phyloP scores from a whole-genome alignment of 2,797 vertebrate species.

The Chaetophractus vellerosus region DNA sequence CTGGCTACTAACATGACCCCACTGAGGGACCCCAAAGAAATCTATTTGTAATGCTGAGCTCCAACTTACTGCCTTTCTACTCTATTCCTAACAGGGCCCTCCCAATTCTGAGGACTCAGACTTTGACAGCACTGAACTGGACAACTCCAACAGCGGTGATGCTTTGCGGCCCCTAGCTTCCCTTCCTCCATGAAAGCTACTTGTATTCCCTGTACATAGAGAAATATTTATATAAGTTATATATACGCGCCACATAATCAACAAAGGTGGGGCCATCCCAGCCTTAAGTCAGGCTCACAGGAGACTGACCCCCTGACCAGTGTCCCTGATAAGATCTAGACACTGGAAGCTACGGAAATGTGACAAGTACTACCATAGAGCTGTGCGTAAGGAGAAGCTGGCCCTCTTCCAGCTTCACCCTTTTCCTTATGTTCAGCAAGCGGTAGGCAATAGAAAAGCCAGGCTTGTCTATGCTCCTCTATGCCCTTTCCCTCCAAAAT shows the following conservation, averaged over 20 bases:
- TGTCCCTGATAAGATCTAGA: slow-evolving; percentile 66
- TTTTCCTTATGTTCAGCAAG: slow-evolving; percentile 60
- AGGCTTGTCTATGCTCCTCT: slow-evolving; percentile 45
- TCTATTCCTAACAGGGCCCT: slow-evolving; percentile 77
- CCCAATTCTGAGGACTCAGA: slow-evolving; percentile 93
- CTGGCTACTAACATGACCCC: neutral
- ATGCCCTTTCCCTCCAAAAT: neutral
- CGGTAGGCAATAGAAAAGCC: slow-evolving; percentile 70
- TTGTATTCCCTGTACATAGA: slow-evolving; percentile 87
- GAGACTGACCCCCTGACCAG: slow-evolving; percentile 63
- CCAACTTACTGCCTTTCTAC: slow-evolving; percentile 55
- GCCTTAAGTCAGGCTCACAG: slow-evolving; percentile 68
- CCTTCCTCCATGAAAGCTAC: slow-evolving; percentile 91
- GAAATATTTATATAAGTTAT: slow-evolving; percentile 92
- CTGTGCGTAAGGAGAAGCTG: slow-evolving; percentile 11
- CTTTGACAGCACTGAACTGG: slow-evolving; percentile 95
- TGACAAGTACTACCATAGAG: slow-evolving; percentile 58
- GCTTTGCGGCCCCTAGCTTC: slow-evolving; percentile 92
- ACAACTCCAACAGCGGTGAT: slow-evolving; percentile 93
- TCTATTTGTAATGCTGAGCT: neutral
- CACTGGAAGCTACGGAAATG: slow-evolving; percentile 74
- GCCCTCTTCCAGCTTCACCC: slow-evolving; percentile 61
- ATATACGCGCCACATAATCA: slow-evolving; percentile 90
- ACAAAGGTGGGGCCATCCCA: slow-evolving; percentile 84
- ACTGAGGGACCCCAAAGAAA: slow-evolving; percentile 1